Evolutionary conservation across 2,797 vertebrate species (phyloP).

Genomic region (Hyperoplus immaculatus): DNA sequence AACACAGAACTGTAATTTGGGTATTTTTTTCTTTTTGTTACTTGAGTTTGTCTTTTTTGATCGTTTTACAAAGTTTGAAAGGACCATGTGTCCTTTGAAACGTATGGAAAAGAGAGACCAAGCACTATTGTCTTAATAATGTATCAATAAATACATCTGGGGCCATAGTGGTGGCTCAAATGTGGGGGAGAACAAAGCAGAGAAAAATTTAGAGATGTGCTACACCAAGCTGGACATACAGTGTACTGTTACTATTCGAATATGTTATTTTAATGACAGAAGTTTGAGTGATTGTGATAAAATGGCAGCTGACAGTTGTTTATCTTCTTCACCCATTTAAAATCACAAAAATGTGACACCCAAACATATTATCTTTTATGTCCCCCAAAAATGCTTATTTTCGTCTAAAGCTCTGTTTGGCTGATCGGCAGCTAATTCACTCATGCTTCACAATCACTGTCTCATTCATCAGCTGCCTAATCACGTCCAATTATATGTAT

Average conservation of each 20-base stretch:
- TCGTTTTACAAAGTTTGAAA: neutral
- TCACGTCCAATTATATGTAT: neutral
- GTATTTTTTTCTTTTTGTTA: constrained; percentile 29
- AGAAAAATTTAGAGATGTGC: neutral
- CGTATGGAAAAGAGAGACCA: neutral
- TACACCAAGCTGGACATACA: neutral
- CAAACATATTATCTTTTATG: too few relatives aligned
- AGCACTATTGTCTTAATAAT: constrained; percentile 1
- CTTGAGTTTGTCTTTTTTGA: constrained; percentile 7
- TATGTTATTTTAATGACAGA: neutral
- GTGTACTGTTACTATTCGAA: neutral
- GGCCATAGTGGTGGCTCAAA: neutral
- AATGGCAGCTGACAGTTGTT: neutral
- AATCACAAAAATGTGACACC: neutral
- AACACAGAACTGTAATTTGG: constrained; percentile 7
- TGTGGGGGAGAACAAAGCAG: neutral
- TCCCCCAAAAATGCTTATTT: neutral
- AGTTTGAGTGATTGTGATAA: neutral
- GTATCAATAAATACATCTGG: neutral
- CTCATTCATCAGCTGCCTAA: neutral
- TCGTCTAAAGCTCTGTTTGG: neutral
- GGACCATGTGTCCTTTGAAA: neutral
- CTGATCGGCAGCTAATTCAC: neutral
- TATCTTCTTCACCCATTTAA: neutral
- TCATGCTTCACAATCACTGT: neutral